Evolutionary conservation across 2,888 invertebrate species (phyloP).

Genomic region (Cerceris rybyensis): DNA sequence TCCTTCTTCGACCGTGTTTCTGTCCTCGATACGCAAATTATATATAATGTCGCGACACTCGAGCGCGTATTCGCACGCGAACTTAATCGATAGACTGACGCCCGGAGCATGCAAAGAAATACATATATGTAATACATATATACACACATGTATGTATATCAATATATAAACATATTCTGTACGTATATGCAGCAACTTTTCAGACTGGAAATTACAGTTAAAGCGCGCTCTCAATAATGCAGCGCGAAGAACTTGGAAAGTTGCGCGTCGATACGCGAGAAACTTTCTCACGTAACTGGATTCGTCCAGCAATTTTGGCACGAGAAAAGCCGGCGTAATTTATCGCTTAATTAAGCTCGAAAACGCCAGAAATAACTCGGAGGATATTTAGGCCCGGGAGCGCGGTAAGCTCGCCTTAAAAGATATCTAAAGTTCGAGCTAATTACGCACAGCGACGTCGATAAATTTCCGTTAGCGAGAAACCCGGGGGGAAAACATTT

Average conservation of each 20-base stretch:
- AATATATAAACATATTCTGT: too few relatives aligned
- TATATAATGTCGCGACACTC: too few relatives aligned
- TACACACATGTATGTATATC: too few relatives aligned
- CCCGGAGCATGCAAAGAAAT: too few relatives aligned
- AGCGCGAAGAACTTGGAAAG: background rate
- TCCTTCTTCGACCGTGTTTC: too few relatives aligned
- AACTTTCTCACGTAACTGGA: background rate
- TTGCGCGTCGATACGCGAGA: background rate
- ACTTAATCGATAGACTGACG: too few relatives aligned
- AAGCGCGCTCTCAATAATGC: too few relatives aligned
- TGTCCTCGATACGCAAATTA: too few relatives aligned
- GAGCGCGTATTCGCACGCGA: too few relatives aligned
- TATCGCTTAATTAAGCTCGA: conserved; percentile 34
- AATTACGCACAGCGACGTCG: background rate
- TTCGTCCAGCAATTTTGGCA: conserved; percentile 6
- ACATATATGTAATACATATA: too few relatives aligned
- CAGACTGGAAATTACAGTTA: too few relatives aligned
- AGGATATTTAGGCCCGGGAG: conserved; percentile 2
- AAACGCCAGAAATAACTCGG: conserved; percentile 20
- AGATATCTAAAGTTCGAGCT: conserved; percentile 8
- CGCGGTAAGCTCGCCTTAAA: background rate
- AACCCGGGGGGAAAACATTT: conserved; percentile 12
- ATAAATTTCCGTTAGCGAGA: conserved; percentile 12
- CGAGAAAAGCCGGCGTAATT: conserved; percentile 16
- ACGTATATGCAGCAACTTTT: too few relatives aligned